A percentile compares a stretch with the other conserved stretches of the same genome.
Conservation (phyloP, 2,797 vertebrate genomes). For the Philypnodon macrostomus region DNA sequence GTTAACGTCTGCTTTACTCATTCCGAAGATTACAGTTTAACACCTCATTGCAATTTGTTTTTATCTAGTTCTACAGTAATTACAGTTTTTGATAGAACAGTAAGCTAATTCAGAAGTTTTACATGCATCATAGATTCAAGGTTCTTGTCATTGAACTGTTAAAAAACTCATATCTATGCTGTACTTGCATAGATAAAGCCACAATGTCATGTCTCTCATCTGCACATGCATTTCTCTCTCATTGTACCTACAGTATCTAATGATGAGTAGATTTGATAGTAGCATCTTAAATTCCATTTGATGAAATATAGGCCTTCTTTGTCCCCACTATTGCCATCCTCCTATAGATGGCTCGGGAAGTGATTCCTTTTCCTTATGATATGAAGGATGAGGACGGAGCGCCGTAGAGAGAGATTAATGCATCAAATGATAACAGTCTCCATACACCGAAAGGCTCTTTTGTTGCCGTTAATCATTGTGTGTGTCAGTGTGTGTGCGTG, state of each 20-base stretch:
- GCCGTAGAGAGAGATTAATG: slow-evolving; percentile 48
- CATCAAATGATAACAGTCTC: slow-evolving; percentile 68
- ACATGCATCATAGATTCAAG: slow-evolving; percentile 44
- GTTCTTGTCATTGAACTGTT: slow-evolving; percentile 37
- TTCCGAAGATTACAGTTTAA: slow-evolving; percentile 19
- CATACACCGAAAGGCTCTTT: slow-evolving; percentile 53
- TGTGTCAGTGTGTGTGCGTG: slow-evolving; percentile 17
- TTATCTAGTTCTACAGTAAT: slow-evolving; percentile 34
- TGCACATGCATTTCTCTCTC: slow-evolving; percentile 18
- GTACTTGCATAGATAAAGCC: slow-evolving; percentile 26
- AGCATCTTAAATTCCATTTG: slow-evolving; percentile 46
- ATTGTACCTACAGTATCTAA: slow-evolving; percentile 31
- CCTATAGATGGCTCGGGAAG: slow-evolving; percentile 20
- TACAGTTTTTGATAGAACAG: slow-evolving; percentile 19
- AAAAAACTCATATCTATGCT: slow-evolving; percentile 36
- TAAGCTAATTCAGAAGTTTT: slow-evolving; percentile 24
- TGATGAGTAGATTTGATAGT: slow-evolving; percentile 42
- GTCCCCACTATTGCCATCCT: slow-evolving; percentile 21
- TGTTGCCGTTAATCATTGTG: slow-evolving; percentile 60
- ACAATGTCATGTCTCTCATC: slow-evolving; percentile 35
- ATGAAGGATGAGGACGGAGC: slow-evolving; percentile 16
- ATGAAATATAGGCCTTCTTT: slow-evolving; percentile 30
- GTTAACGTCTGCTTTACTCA: not conserved
- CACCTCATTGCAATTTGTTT: slow-evolving; percentile 24
- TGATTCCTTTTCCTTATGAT: slow-evolving; percentile 32